phyloP scores from a whole-genome alignment of 1,140 invertebrate genomes.

The Melipona quadrifasciata region DNA sequence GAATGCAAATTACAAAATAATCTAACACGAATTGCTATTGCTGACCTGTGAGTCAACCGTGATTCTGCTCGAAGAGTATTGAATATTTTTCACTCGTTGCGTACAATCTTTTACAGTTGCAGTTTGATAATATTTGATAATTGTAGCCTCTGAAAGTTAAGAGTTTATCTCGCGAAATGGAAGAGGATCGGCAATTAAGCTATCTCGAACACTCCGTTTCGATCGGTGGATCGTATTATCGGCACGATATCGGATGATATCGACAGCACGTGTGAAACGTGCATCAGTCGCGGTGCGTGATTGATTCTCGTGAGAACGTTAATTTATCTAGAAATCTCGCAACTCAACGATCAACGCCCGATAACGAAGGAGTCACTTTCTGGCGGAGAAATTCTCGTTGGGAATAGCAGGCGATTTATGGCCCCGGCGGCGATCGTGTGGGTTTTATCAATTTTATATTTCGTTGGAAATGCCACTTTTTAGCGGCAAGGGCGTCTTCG shows the following conservation, averaged over 20 bases:
- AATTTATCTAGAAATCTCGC: neutral
- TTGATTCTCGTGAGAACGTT: conserved; percentile 9
- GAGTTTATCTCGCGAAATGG: neutral
- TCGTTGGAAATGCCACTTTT: conserved; percentile 8
- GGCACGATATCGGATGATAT: neutral
- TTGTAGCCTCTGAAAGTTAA: neutral
- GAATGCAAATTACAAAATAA: too few species aligned
- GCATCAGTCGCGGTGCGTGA: neutral
- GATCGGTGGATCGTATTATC: neutral
- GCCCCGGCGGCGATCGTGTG: neutral
- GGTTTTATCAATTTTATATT: conserved; percentile 24
- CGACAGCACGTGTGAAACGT: neutral
- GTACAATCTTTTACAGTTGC: too few species aligned
- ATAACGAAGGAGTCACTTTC: neutral
- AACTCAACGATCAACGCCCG: neutral
- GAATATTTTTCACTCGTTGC: too few species aligned
- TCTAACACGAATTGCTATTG: too few species aligned
- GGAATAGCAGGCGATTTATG: neutral
- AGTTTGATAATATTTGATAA: too few species aligned
- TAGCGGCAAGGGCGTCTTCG: conserved; percentile 7
- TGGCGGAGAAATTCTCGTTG: neutral
- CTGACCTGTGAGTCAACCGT: too few species aligned
- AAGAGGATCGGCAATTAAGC: neutral
- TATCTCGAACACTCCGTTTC: neutral
- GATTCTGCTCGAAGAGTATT: too few species aligned